Conservation (phyloP, 2,113 vertebrate genomes). For the Cavia aperea region DNA sequence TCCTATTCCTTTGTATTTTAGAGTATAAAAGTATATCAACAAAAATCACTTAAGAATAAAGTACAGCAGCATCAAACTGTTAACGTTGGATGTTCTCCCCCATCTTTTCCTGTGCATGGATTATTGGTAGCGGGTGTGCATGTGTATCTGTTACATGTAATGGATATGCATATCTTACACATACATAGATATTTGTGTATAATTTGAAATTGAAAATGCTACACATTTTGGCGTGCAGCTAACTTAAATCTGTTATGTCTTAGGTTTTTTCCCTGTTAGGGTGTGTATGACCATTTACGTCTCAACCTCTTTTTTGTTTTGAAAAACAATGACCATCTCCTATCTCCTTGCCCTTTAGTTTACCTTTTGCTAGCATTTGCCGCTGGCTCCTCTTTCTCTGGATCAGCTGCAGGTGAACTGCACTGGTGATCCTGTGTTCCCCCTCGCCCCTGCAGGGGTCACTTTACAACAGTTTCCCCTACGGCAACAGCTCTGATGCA, state of each 20-base stretch:
- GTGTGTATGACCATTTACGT: neutral
- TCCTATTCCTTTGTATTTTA: neutral
- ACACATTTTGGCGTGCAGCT: neutral
- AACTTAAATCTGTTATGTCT: neutral
- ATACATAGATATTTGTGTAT: neutral
- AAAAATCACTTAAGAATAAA: neutral
- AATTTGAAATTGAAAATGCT: neutral
- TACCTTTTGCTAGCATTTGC: rapidly evolving
- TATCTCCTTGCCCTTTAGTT: rapidly evolving
- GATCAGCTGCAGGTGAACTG: neutral
- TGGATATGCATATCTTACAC: neutral
- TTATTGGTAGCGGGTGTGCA: neutral
- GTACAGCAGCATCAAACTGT: too few species aligned
- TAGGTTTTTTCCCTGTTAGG: neutral
- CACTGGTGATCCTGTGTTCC: rapidly evolving
- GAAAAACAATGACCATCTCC: neutral
- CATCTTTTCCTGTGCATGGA: neutral
- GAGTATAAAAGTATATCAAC: neutral
- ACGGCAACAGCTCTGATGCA: rapidly evolving
- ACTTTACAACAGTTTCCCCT: neutral
- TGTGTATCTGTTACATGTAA: neutral
- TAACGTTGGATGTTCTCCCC: neutral
- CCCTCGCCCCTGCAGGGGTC: neutral
- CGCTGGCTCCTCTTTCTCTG: neutral
- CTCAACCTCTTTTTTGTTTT: neutral